Evolutionary conservation across 2,113 vertebrate species (phyloP).

Genomic region (Octodon degus): DNA sequence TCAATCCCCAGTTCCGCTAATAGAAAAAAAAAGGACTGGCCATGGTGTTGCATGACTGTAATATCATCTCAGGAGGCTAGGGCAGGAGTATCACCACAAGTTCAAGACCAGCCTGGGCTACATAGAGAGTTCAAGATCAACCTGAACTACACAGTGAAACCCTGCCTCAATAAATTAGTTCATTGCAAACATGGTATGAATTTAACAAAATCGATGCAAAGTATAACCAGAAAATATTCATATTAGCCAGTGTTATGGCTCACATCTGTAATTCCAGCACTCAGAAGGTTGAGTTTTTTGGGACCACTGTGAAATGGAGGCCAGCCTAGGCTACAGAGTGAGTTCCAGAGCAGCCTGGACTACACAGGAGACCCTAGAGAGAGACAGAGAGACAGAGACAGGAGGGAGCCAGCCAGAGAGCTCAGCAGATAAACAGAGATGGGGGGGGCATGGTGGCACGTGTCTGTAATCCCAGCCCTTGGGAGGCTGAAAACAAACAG

Average conservation of each 20-base stretch:
- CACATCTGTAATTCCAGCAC: no score
- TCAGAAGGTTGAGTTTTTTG: no score
- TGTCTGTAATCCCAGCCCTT: background rate
- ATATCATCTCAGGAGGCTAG: background rate
- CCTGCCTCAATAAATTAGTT: background rate
- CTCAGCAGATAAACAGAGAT: no score
- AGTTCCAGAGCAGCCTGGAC: no score
- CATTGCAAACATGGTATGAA: background rate
- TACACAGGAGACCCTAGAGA: no score
- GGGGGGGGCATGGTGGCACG: background rate
- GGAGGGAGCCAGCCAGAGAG: no score
- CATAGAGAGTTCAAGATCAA: background rate
- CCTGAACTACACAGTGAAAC: background rate
- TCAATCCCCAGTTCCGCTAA: no score
- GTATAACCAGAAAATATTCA: constrained; percentile 21
- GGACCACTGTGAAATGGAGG: no score
- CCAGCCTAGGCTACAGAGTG: no score
- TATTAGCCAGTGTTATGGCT: background rate
- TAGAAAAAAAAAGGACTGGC: background rate
- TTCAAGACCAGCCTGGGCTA: background rate
- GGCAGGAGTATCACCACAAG: background rate
- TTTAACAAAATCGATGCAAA: constrained; percentile 20
- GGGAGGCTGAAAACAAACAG: background rate
- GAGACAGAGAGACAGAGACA: no score
- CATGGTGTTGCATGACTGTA: background rate